Evolutionary conservation across 1,140 invertebrate genomes (phyloP), one percentile per base, ranked within the genome.

Genomic region (Heliconius melpomene): DNA sequence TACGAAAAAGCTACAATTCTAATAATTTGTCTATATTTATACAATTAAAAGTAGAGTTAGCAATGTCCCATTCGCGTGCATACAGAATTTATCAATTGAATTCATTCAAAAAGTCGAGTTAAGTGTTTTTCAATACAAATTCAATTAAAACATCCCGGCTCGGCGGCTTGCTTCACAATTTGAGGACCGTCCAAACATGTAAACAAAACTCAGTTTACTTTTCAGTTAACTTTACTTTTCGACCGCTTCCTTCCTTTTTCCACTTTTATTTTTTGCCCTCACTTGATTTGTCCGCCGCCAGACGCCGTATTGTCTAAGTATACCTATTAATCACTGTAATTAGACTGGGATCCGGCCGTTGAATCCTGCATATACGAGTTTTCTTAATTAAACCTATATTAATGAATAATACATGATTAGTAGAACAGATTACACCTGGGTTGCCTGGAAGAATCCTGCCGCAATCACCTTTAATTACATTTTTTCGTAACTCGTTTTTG

Each of bases 161-260:
- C 70, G 60, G 74, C 75, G 71, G 79, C 75, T 72, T 74, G 79
- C 75, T 77, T 77, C 75, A 73, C 75, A 77, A 74, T 80, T 80
- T 50, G 82, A 85, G 85, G 86, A 85, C 83, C 82, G 82, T 85
- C 79, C 79, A 83, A 79, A 87, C 87, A 89, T 88, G 86, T 88
- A 90, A 90, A 91, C 88, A 90, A 89, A 86, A 85, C 71, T 79
- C 60, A 75, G 79, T 79, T 79, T 79, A 75, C 79, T 85, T 85
- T 86, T 82, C 86, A 84, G 88, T 89, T 88, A 88, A 89, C 88
- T 87, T 86, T 83, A 80, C 85, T 88, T 84, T 86, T 83, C 83
- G 80, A 78, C 83, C 82, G 80, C 84, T 82, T 80, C 80, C 84
- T 82, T 80, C 80, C 82, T 82, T 80, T 78, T 74, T 80, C 79